Conservation (phyloP, 2,113 vertebrate species). For the Cyanoderma ruficeps region DNA sequence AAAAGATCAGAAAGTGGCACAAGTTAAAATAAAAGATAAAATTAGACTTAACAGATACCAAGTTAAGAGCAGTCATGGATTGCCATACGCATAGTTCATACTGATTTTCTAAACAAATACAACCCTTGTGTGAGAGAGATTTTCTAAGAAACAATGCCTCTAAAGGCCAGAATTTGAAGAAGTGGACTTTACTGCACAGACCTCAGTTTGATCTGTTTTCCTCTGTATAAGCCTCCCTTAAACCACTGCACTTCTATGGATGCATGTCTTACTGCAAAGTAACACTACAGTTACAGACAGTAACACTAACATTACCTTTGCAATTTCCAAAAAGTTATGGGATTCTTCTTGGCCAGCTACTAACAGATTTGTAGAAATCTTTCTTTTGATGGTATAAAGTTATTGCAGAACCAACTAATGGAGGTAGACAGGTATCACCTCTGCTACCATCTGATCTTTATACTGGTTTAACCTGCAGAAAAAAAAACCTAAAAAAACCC, state of each 20-base stretch:
- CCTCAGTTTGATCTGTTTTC: background rate
- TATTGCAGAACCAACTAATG: background rate
- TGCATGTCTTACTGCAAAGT: background rate
- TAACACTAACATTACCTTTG: background rate
- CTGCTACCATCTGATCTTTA: background rate
- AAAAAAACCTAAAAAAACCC: too few relatives aligned
- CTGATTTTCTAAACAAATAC: background rate
- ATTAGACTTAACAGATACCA: background rate
- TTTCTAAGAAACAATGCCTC: background rate
- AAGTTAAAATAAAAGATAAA: background rate
- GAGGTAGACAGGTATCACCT: background rate
- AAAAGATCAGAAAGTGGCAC: background rate
- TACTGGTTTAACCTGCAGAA: background rate
- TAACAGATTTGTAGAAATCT: background rate
- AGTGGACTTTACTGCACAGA: background rate
- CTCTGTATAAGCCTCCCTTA: background rate
- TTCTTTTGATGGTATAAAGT: background rate
- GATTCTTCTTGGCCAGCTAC: background rate
- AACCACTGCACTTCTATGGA: background rate
- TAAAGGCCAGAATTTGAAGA: background rate
- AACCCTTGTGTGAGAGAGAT: background rate
- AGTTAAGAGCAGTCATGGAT: background rate
- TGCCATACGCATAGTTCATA: background rate
- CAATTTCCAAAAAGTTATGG: background rate
- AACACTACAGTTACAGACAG: too few relatives aligned